Base-by-base conservation (phyloP, 2,888 invertebrate genomes). In the Apeira syringaria region DNA sequence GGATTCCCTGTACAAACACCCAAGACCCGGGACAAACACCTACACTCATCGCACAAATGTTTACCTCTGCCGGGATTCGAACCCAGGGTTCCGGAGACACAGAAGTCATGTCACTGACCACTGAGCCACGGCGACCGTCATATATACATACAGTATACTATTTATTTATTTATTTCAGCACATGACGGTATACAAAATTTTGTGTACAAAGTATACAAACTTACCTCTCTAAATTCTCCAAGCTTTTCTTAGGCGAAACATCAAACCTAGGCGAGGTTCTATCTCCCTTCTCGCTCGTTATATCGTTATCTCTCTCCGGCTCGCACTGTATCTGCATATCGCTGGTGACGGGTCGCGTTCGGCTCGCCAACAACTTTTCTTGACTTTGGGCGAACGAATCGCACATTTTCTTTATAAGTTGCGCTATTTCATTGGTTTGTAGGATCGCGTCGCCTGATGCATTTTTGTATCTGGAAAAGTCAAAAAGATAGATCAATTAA, bases 281-380 rank as follows among this genome's bases (percentile, higher is more conserved):
- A 15, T 48, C 40, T 5, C 17, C 42, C 13, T 11, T 44, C 24
- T 44, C 38, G 25, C 13, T 42, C 8, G 6, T 11, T 6, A 10
- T 32, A 9, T 28, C 47, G 28, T 24, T 11, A 24, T 45, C 50
- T 29, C 36, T 29, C 11, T 50, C 53, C 1, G 41, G 42, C 10
- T 64, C 81, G 49, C 83, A 83, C 56, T 86, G 85, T n/a, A 85
- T 71, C 34, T 84, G 80, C 73, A 77, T 66, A 40, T 88, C 85
- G 13, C 77, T 71, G 0, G 81, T 82, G 6, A 36, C 1, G 0
- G 80, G 76, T 1, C 59, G 44, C 0, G 47, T 2, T 0, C 67
- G 59, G 0, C 60, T 42, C 0, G 73, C 70, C 0, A 81, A 45
- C 0, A 84, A 34, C 33, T 60, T 70, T 59, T 85, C 80, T 34